phyloP scores from a whole-genome alignment of 2,888 invertebrate species.

The Herminia tarsipennalis region DNA sequence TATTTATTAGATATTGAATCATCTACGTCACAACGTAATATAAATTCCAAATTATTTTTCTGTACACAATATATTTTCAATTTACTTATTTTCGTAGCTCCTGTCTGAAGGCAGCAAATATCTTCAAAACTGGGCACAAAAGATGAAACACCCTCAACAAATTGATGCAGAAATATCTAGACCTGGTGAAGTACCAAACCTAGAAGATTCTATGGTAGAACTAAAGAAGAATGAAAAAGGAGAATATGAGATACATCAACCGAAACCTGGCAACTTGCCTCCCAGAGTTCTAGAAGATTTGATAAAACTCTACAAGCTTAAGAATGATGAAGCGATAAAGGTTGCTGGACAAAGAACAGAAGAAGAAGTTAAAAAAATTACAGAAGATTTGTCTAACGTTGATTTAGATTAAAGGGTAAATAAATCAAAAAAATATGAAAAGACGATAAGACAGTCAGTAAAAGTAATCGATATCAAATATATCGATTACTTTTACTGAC shows the following conservation, averaged over 20 bases:
- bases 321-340: conserved; percentile 63
- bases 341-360: conserved; percentile 52
- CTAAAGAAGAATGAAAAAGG: conserved; percentile 70
- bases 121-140: conserved; percentile 87
- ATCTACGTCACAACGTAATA: too few relatives aligned
- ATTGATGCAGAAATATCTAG: conserved; percentile 27
- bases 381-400: conserved; percentile 86
- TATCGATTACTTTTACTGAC: too few relatives aligned
- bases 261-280: conserved; percentile 71
- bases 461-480: too few relatives aligned
- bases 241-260: conserved; percentile 77
- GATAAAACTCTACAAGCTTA: conserved; percentile 66
- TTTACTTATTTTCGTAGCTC: conserved; percentile 53
- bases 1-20: too few relatives aligned
- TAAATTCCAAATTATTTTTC: too few relatives aligned
- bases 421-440: too few relatives aligned
- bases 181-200: conserved; percentile 67
- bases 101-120: conserved; percentile 82
- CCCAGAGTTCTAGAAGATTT: conserved; percentile 63
- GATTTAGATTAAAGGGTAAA: conserved; percentile 82
- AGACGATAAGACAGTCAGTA: too few relatives aligned
- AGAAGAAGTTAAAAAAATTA: conserved; percentile 79
- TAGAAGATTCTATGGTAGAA: conserved; percentile 76
- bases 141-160: conserved; percentile 71
- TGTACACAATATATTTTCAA: neutral